Base-by-base conservation (phyloP, 1,140 invertebrate species). In the Drosophila micromelanica region DNA sequence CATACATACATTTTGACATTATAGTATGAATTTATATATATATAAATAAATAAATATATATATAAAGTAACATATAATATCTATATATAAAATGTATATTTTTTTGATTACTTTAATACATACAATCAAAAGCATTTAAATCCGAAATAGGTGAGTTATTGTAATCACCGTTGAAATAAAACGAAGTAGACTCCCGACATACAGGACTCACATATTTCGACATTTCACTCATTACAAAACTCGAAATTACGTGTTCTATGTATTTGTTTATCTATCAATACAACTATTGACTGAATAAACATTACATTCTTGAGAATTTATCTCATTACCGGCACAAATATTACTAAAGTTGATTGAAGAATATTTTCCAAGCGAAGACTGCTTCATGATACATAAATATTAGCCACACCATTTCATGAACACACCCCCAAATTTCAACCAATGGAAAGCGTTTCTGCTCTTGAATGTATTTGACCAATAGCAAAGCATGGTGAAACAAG, bases 71-170 rank as follows among this genome's bases (percentile, higher is more conserved):
- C 3, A 23, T 3, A 23, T 23, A 23, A 8, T 32, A 32, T 32
- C 6, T 32, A 15, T 15, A 45, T 45, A 45, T 5, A 15, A 5
- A 17, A 45, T 15, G 5, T 9, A 20, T 8, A 49, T 49, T 13
- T n/a, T 3, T 42, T 56, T 17, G 7, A 23, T 46, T 15, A n/a
- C 4, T 62, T 40, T 13, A 43, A 42, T 49, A 73, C 64, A 17
- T 51, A 73, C 71, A 73, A 38, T 60, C 54, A 38, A 62, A 56
- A 3, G 17, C 35, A 61, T 62, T 73, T n/a, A 73, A 49, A 57
- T 73, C 71, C 49, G 55, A 48, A 30, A 61, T 59, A 6, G 49
- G 48, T 11, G 64, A 15, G 8, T 55, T 73, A 52, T 40, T 59
- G 11, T 69, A 73, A 12, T 20, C 40, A 42, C 37, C 11, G 51